A percentile compares a stretch with the other conserved stretches of the same genome.
phyloP scores from a whole-genome alignment of 2,797 vertebrate genomes.

The Sciaenops ocellatus region DNA sequence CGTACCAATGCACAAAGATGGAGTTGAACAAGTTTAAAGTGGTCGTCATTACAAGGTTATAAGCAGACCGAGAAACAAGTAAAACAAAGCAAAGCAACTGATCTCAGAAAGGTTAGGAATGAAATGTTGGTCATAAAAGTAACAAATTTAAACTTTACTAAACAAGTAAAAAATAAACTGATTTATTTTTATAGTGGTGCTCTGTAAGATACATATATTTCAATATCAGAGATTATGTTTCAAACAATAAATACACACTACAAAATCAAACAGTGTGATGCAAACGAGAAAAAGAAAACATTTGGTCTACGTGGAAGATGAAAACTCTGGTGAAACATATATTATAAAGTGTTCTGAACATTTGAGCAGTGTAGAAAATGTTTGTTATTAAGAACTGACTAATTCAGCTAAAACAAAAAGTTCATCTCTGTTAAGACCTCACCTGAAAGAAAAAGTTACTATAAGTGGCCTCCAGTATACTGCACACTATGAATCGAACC shows the following conservation, averaged over 20 bases:
- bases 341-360: background rate
- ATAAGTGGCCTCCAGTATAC: slow-evolving; percentile 22
- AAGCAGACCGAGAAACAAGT: slow-evolving; percentile 6
- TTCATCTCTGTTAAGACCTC: slow-evolving; percentile 30
- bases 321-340: background rate
- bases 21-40: slow-evolving; percentile 15
- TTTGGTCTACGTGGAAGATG: background rate
- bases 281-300: background rate
- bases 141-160: slow-evolving; percentile 12
- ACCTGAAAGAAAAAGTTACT: slow-evolving; percentile 8
- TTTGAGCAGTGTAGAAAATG: background rate
- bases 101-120: slow-evolving; percentile 21
- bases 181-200: slow-evolving; percentile 37
- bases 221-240: slow-evolving; percentile 42
- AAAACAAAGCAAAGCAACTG: background rate
- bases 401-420: too few species aligned
- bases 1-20: slow-evolving; percentile 4
- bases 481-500: slow-evolving; percentile 6
- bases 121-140: slow-evolving; percentile 16
- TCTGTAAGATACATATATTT: slow-evolving; percentile 38
- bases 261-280: slow-evolving; percentile 16
- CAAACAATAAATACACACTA: slow-evolving; percentile 62
- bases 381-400: background rate
- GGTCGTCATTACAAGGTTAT: slow-evolving; percentile 15
- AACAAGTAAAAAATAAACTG: slow-evolving; percentile 30